phyloP scores from a whole-genome alignment of 2,888 invertebrate species.

The Drosophila pseudotakahashii region DNA sequence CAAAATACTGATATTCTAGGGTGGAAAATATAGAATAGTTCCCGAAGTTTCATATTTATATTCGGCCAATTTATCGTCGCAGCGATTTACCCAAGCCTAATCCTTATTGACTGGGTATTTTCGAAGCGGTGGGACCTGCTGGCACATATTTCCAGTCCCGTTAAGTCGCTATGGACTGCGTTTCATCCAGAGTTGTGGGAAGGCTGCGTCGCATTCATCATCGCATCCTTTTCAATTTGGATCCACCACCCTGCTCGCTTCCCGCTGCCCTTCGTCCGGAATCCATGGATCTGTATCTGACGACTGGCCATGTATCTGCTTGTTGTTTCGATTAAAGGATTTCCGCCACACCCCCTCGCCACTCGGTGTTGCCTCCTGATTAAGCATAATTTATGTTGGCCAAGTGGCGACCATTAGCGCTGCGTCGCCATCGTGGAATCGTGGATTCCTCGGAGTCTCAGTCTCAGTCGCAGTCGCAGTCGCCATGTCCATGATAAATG shows the following conservation, averaged over 20 bases:
- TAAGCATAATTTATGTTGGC: constrained; percentile 71
- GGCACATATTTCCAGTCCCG: not conserved
- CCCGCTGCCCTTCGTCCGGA: not conserved
- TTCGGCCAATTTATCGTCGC: too few species aligned
- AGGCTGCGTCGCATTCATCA: not conserved
- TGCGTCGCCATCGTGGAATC: constrained; percentile 35
- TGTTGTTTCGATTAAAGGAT: constrained; percentile 58
- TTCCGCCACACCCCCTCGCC: constrained; percentile 13
- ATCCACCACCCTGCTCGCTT: too few species aligned
- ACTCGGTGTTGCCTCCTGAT: constrained; percentile 49
- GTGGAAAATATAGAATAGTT: too few species aligned
- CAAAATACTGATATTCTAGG: too few species aligned
- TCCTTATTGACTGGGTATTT: not conserved
- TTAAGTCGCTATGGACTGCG: not conserved
- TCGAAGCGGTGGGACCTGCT: too few species aligned
- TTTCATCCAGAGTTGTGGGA: not conserved
- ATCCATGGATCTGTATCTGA: constrained; percentile 41
- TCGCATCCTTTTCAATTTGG: constrained; percentile 19
- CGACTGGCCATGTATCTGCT: constrained; percentile 29
- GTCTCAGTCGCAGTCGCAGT: constrained; percentile 1
- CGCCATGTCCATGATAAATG: constrained; percentile 68
- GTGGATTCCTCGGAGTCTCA: not conserved
- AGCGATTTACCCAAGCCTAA: not conserved
- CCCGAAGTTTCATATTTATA: too few species aligned
- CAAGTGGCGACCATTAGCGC: constrained; percentile 74